Evolutionary conservation across 2,888 invertebrate species (phyloP).

Genomic region (Chouioia cunea): DNA sequence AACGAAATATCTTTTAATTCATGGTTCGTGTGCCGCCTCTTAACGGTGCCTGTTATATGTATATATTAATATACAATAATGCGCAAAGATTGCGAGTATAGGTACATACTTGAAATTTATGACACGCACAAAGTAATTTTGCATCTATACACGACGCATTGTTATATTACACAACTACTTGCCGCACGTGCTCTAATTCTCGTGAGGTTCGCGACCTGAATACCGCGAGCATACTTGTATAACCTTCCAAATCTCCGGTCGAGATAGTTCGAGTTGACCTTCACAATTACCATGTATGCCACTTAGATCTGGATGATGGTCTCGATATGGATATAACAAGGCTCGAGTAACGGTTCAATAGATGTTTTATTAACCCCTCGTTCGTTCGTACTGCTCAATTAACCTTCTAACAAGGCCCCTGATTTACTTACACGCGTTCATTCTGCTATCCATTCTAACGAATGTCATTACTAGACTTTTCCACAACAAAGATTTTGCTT

Average conservation of each 20-base stretch:
- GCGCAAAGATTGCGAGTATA: too few relatives aligned
- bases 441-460: too few relatives aligned
- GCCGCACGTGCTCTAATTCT: neutral
- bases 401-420: too few relatives aligned
- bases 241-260: conserved; percentile 22
- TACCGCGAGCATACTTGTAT: neutral
- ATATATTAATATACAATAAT: too few relatives aligned
- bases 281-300: neutral
- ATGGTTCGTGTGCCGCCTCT: neutral
- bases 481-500: too few relatives aligned
- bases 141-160: too few relatives aligned
- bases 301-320: conserved; percentile 2
- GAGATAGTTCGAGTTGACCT: conserved; percentile 3
- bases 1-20: neutral
- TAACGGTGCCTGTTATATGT: too few relatives aligned
- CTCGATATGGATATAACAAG: neutral
- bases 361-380: neutral
- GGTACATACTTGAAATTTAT: neutral
- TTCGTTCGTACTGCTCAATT: conserved; percentile 16
- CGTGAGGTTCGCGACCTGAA: conserved; percentile 1
- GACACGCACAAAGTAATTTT: neutral
- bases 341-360: neutral
- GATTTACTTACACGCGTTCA: too few relatives aligned
- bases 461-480: too few relatives aligned
- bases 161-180: neutral